Evolutionary conservation across 2,797 vertebrate genomes (phyloP).

Genomic region (Psittacula echo): DNA sequence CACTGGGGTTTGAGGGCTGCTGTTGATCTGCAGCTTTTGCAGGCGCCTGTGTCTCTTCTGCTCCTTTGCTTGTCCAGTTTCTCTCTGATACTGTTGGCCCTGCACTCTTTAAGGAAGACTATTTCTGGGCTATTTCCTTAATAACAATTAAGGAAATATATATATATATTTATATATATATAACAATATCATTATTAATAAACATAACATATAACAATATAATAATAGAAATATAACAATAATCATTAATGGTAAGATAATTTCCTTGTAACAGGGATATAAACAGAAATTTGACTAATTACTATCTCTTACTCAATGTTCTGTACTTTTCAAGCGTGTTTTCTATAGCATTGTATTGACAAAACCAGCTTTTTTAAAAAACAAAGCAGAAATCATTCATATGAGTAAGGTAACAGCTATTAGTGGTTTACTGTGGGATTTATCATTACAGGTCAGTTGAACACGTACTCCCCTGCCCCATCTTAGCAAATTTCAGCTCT

Average conservation of each 20-base stretch:
- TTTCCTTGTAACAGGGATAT: neutral
- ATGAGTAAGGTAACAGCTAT: neutral
- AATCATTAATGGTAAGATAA: neutral
- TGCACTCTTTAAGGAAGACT: neutral
- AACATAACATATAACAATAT: no score
- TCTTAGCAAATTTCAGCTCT: constrained; percentile 7
- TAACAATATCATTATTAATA: no score
- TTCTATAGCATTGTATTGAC: neutral
- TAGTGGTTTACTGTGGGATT: neutral
- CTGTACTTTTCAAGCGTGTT: neutral
- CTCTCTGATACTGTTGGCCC: neutral
- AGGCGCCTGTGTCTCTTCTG: rapidly evolving
- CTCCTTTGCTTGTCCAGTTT: neutral
- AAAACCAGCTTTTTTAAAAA: neutral
- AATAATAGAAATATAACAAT: no score
- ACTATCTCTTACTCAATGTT: neutral
- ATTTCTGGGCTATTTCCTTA: neutral
- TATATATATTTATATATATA: no score
- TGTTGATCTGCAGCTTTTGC: neutral
- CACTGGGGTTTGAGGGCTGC: neutral
- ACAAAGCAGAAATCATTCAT: neutral
- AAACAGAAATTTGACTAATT: neutral
- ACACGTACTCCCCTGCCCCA: neutral
- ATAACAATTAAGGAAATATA: no score
- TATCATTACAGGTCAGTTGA: neutral